A percentile compares a stretch with the other conserved stretches of the same genome.
These are phyloP conservation scores for Sussaba pulchella DNA, from an alignment of 2,888 invertebrate species.

Conservation along the genomic window DNA sequence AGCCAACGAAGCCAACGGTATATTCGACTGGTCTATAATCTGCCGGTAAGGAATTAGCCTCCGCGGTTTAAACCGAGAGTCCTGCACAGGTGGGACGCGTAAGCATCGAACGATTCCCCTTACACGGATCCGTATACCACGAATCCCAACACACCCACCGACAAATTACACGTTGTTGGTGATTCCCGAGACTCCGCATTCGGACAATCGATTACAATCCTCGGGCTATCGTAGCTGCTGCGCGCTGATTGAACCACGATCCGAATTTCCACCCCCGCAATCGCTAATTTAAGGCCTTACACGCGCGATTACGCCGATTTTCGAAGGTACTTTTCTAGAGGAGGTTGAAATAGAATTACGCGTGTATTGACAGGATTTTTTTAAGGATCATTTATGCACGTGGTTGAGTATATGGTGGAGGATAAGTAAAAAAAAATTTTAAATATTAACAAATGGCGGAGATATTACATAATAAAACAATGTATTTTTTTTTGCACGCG, in stretches of 20 bases:
- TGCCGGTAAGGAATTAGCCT: conserved; percentile 66
- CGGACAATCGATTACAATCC: conserved; percentile 54
- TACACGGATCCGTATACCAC: neutral
- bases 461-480: too few relatives aligned
- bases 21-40: conserved; percentile 64
- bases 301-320: too few relatives aligned
- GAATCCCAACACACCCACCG: neutral
- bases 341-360: too few relatives aligned
- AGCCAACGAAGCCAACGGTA: conserved; percentile 41
- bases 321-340: too few relatives aligned
- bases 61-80: conserved; percentile 30
- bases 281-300: neutral
- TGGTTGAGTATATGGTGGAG: too few relatives aligned
- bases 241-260: conserved; percentile 33
- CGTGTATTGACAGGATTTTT: too few relatives aligned
- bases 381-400: too few relatives aligned
- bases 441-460: too few relatives aligned
- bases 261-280: conserved; percentile 10
- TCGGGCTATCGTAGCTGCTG: conserved; percentile 33
- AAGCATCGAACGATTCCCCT: neutral
- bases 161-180: conserved; percentile 50
- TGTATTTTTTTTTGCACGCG: too few relatives aligned
- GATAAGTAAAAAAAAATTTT: too few relatives aligned
- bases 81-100: conserved; percentile 21
- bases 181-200: conserved; percentile 49